A percentile compares a stretch with the other conserved stretches of the same genome.
phyloP scores from a whole-genome alignment of 2,888 invertebrate species.

The Glaucopsyche alexis region DNA sequence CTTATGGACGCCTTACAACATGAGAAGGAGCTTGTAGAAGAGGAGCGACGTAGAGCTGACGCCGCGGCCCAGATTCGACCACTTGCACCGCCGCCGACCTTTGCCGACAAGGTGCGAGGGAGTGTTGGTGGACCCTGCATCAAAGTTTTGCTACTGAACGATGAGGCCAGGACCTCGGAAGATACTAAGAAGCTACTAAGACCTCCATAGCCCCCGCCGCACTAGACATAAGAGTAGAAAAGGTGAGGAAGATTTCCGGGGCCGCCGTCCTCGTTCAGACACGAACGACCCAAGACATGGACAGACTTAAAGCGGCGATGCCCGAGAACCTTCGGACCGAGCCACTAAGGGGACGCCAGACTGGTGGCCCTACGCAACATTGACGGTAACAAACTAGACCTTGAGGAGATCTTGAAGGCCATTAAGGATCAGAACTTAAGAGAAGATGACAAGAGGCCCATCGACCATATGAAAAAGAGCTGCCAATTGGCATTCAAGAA shows the following conservation, averaged over 20 bases:
- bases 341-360: neutral
- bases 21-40: too few relatives aligned
- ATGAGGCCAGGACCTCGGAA: neutral
- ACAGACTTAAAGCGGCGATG: neutral
- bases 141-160: too few relatives aligned
- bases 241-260: neutral
- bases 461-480: neutral
- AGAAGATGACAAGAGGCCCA: neutral
- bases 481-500: neutral
- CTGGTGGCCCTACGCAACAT: neutral
- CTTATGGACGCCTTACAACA: too few relatives aligned
- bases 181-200: neutral
- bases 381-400: neutral
- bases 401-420: neutral
- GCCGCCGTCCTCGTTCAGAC: neutral
- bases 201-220: neutral
- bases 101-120: too few relatives aligned
- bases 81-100: too few relatives aligned
- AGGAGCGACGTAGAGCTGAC: too few relatives aligned
- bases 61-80: too few relatives aligned
- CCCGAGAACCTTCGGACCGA: neutral
- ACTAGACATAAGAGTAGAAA: neutral
- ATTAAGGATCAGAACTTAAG: neutral
- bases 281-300: neutral
- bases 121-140: too few relatives aligned